Evolutionary conservation across 2,797 vertebrate genomes (phyloP), one percentile per base, ranked within the genome.

Genomic region (Microcaecilia unicolor): DNA sequence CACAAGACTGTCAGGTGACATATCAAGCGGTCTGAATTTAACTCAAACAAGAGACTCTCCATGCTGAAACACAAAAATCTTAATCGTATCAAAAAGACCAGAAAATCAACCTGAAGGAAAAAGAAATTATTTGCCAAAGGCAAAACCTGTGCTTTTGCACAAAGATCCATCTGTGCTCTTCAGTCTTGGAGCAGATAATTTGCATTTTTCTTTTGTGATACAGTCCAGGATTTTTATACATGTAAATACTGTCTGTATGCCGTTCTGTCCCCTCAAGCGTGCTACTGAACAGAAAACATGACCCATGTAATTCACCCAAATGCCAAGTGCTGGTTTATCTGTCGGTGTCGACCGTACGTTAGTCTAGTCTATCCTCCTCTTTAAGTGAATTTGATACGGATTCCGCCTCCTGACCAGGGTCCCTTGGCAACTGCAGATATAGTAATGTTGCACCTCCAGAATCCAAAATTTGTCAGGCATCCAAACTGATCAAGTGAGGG

Each of bases 1-100:
- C 86, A 92, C 88, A 87, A 91, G 90, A 88, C 83, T 81, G 87
- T 91, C 90, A 92, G 86, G 85, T 92, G 91, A 91, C 82, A 79
- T 62, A 80, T 70, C 63, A 74, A 74, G 61, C 77, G 61, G 44
- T 55, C 64, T 55, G 68, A 72, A 76, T 72, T 74, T 68, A 75
- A 76, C 62, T 66, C 67, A 67, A 69, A 80, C 68, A 77, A 80
- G 81, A 70, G 66, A 18, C 48, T 67, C 61, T 70, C 64, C 50
- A 63, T 43, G 48, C 61, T 60, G 57, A 51, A 62, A 36, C 11
- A 45, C 52, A 57, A 55, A 63, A 58, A 36, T 39, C 34, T 62
- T 51, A 64, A 69, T 57, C 43, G 55, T 34, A 60, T 48, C 54
- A 66, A 55, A 27, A 18, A 51, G 42, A 54, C 49, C 38, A 31